Evolutionary conservation across 2,888 invertebrate species (phyloP), one percentile per base, ranked within the genome.

Genomic region (Leptopterna dolabrata): DNA sequence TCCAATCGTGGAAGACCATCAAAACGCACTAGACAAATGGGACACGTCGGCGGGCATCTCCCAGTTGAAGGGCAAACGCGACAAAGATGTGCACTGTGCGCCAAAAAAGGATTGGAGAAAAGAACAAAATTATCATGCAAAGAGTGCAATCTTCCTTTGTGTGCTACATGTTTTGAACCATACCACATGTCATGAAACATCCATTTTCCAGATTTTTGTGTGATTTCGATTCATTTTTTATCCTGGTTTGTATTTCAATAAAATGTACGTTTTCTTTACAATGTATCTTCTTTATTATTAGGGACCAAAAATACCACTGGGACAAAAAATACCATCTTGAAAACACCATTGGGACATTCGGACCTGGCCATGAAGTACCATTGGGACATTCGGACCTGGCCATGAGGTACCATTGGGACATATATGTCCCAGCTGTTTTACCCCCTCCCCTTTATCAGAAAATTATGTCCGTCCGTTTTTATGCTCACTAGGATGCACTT

Each of bases 61-160:
- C 89, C 88, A 14, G 78, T 78, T 82, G 87, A 89, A 87, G 88
- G 86, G n/a, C 36, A 30, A 7, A 87, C 88, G 24, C 83, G 84
- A 87, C 87, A 87, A 81, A 83, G 89, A 43, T 88, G 89, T 71
- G 51, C 70, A 16, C 7, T 78, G 11, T 88, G 88, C 45, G 30
- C 86, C 29, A 30, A 51, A 82, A 82, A 82, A 30, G 51, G 47
- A 80, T 63, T 82, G 55, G 83, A 83, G 30, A 83, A 83, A 70
- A 83, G 83, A 63, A 83, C 63, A 24, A 83, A 83, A 30, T 55
- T 83, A 29, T 63, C 30, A 83, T 63, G 83, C 70, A 70, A 30
- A 63, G 70, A 30, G 83, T 82, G 83, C 63, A 83, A 29, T 70
- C 70, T 29, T 83, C 70, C 70, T 83, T 70, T 83, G 83, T 63